Base-by-base conservation (phyloP, 2,888 invertebrate genomes). In the Celastrina argiolus region DNA sequence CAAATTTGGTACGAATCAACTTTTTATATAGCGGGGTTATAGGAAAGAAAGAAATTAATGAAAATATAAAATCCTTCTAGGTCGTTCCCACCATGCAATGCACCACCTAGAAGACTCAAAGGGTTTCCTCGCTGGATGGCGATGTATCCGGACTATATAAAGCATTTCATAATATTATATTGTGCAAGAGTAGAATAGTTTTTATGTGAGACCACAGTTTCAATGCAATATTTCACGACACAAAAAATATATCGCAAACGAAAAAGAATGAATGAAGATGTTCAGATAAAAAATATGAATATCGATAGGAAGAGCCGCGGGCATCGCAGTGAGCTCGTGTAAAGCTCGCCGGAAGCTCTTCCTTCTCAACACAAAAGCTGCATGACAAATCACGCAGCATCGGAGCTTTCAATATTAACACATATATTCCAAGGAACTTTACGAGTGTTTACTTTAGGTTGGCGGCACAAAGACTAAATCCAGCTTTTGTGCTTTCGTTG, bases 291-390 rank as follows among this genome's bases (percentile, higher is more conserved):
- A 79, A 83, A 80, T 83, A 83, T 80, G 81, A 80, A 80, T 85
- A 82, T 84, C 82, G 83, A 85, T 83, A 78, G 82, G 81, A 85
- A 87, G 85, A 83, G 85, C 88, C 81, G 74, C 77, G 80, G 81
- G 86, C 86, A 79, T 81, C 81, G 81, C 79, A 78, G 72, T 69
- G 75, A 51, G 51, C 51, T 51, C 51, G 51, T 51, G 51, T 71
- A 74, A 72, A 70, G 73, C 73, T 73, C 75, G 78, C 86, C 90
- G 91, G 91, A 90, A 88, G 84, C 81, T 83, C 85, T 89, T 89
- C 90, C 88, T 89, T 88, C 84, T 83, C 87, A 81, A 76, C 81
- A 89, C 87, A 89, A 87, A 78, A 81, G 81, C 84, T 83, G 81
- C 87, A 86, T 87, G 88, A 90, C 91, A 90, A 90, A 91, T 91